A percentile compares a stretch with the other conserved stretches of the same genome.
phyloP scores from a whole-genome alignment of 2,888 invertebrate species.

The Cylindroiulus punctatus region DNA sequence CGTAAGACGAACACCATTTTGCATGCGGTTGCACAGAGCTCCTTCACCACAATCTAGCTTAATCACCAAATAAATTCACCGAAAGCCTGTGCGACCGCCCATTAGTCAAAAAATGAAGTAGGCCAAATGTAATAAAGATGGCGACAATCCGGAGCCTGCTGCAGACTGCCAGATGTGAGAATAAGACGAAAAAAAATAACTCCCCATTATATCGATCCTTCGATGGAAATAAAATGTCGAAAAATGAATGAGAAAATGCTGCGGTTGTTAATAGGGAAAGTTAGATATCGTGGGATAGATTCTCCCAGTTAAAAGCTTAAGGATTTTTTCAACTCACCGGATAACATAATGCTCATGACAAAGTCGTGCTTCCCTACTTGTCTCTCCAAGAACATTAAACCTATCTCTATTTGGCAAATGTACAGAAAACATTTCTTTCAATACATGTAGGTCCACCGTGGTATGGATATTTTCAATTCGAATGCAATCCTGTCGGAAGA shows the following conservation, averaged over 20 bases:
- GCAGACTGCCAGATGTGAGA: neutral
- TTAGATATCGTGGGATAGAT: neutral
- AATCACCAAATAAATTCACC: neutral
- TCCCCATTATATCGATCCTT: neutral
- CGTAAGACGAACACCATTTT: neutral
- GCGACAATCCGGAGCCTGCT: neutral
- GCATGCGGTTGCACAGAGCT: neutral
- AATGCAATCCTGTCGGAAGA: neutral
- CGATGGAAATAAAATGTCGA: conserved; percentile 14
- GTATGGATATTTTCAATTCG: conserved; percentile 30
- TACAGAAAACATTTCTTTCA: conserved; percentile 28
- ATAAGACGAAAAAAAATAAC: neutral
- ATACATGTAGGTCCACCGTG: neutral
- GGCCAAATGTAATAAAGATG: neutral
- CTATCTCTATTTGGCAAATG: conserved; percentile 47
- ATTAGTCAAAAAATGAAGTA: neutral
- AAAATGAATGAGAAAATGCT: conserved; percentile 4
- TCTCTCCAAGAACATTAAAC: conserved; percentile 20
- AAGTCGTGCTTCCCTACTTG: neutral
- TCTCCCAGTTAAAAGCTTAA: neutral
- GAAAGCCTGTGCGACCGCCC: neutral
- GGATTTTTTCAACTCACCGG: neutral
- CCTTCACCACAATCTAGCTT: neutral
- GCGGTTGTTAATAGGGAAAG: neutral
- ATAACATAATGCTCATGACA: conserved; percentile 16